A percentile compares a stretch with the other conserved stretches of the same genome.
phyloP scores from a whole-genome alignment of 2,888 invertebrate genomes.

The Eristalinus aeneus region DNA sequence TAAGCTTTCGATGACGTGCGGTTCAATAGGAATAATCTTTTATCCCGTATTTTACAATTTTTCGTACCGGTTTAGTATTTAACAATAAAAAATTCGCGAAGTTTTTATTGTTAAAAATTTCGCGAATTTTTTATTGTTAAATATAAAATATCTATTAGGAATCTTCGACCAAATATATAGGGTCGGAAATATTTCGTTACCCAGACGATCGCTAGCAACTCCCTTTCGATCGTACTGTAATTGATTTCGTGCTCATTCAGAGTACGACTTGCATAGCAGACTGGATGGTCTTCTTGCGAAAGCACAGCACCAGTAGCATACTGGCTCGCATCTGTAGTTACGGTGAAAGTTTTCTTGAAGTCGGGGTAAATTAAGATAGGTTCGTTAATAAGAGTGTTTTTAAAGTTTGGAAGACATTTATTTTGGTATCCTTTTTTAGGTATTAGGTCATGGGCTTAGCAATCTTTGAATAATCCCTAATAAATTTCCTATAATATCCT shows the following conservation, averaged over 20 bases:
- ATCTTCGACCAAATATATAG: too few relatives aligned
- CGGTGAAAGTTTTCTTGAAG: background rate
- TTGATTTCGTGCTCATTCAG: conserved; percentile 1
- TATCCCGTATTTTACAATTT: too few relatives aligned
- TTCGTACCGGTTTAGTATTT: too few relatives aligned
- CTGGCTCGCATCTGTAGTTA: conserved; percentile 26
- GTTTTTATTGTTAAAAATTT: too few relatives aligned
- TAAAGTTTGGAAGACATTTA: background rate
- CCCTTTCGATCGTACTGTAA: background rate
- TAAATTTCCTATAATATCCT: conserved; percentile 8
- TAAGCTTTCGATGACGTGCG: too few relatives aligned
- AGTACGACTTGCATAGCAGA: conserved; percentile 11
- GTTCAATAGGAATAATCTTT: too few relatives aligned
- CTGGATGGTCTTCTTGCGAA: background rate
- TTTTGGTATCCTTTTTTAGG: background rate
- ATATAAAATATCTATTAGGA: too few relatives aligned
- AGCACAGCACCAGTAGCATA: background rate
- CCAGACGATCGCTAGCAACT: too few relatives aligned
- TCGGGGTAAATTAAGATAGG: background rate
- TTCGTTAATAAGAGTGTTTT: background rate
- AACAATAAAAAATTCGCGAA: too few relatives aligned
- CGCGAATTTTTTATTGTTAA: too few relatives aligned
- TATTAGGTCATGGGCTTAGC: background rate
- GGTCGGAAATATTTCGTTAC: too few relatives aligned
- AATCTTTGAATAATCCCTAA: background rate